These are phyloP conservation scores for Hylia prasina DNA, from an alignment of 2,113 vertebrate genomes.

Conservation along the genomic window DNA sequence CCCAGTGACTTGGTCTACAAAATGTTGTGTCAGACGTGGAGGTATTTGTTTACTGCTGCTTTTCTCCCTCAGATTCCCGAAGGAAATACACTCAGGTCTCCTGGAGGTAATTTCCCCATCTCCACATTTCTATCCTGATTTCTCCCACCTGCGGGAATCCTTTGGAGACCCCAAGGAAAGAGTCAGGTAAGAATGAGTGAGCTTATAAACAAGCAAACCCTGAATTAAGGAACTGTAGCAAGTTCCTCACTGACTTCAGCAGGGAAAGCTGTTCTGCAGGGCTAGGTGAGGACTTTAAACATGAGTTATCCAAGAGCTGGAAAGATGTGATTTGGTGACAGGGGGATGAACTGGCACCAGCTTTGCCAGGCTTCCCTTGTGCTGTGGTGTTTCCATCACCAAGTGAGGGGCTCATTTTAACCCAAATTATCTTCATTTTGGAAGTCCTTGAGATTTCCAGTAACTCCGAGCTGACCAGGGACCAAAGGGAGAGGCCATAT, in stretches of 20 bases:
- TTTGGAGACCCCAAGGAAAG: conserved; percentile 94
- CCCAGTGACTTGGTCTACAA: neutral
- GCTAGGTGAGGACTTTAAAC: neutral
- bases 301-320: neutral
- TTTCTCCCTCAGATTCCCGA: conserved; percentile 79
- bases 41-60: neutral
- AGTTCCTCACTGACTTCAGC: neutral
- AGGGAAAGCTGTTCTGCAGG: neutral
- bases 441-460: neutral
- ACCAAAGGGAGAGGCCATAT: neutral
- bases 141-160: conserved; percentile 88
- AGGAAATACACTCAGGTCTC: conserved; percentile 89
- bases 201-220: neutral
- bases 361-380: neutral
- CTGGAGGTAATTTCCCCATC: conserved; percentile 93
- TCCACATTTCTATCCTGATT: conserved; percentile 92
- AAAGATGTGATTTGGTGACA: rapidly evolving
- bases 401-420: neutral
- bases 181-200: conserved; percentile 79
- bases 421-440: neutral
- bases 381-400: neutral
- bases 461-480: neutral
- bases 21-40: neutral
- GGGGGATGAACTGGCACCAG: too few relatives aligned
- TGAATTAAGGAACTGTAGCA: neutral